Base-by-base conservation (phyloP, 1,140 invertebrate genomes). In the Trissolcus basalis region DNA sequence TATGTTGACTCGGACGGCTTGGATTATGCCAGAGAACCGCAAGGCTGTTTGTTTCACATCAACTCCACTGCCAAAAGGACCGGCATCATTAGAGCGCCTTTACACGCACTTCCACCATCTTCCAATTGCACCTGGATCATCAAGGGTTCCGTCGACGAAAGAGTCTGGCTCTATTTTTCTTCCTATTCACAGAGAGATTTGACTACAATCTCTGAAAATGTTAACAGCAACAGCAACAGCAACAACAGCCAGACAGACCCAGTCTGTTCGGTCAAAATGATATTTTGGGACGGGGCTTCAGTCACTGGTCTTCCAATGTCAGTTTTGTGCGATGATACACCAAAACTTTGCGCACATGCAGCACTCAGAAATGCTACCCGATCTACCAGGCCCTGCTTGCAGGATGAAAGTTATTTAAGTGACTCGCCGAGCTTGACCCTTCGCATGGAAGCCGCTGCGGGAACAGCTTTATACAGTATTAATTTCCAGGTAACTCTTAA, bases 111-210 rank as follows among this genome's bases (percentile, higher is more conserved):
- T 51, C 93, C 95, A 43, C 94, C 94, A 1, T 94, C 94, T 76
- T 95, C 94, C 35, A 96, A 94, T 9, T 97, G 95, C 87, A 93
- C 92, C 12, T 96, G 95, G 91, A 93, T 92, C 67, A 95, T 97
- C 81, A 91, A 92, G 76, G 95, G 95, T 12, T 90, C 91, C 50
- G 90, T 91, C 15, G 92, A 92, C 49, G 95, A 96, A 80, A 89
- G 93, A 19, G 92, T 97, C 13, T 97, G 96, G 95, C 89, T 96
- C 39, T 96, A 95, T 83, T 96, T 96, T 83, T 91, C 94, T 48
- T 95, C 93, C 51, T 96, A 95, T 85, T 92, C 92, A 49, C 93
- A 94, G 70, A 53, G 74, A 71, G 92, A 93, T 60, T 83, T 93
- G 49, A 83, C 89, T 90, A 76, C 90, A 89, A 65, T 86, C 84